phyloP scores from a whole-genome alignment of 2,113 vertebrate genomes.

The Tylochromis polylepis region DNA sequence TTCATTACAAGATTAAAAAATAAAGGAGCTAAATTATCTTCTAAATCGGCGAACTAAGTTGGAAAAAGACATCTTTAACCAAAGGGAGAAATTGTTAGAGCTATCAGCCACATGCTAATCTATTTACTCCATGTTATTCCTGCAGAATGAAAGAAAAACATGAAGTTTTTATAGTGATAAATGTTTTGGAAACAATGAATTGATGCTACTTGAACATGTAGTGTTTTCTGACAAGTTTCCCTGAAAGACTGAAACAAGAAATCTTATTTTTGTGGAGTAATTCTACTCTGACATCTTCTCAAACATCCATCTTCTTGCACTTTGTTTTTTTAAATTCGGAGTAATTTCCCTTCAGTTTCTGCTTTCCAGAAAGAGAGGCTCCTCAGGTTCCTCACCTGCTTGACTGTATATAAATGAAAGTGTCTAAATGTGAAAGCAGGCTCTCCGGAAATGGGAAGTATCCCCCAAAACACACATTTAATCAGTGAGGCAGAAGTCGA shows the following conservation, averaged over 20 bases:
- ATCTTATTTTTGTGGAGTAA: background rate
- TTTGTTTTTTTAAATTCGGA: background rate
- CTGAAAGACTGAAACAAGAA: background rate
- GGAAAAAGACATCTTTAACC: background rate
- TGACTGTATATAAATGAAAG: background rate
- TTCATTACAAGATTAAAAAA: background rate
- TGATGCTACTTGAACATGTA: background rate
- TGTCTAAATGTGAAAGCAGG: background rate
- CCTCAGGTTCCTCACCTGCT: background rate
- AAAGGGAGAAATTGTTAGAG: background rate
- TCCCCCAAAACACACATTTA: background rate
- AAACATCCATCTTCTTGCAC: background rate
- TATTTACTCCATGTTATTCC: background rate
- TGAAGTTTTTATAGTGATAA: background rate
- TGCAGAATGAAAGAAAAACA: background rate
- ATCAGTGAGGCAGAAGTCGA: conserved; percentile 2
- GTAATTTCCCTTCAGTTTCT: background rate
- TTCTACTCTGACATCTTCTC: background rate
- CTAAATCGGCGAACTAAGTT: background rate
- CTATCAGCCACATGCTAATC: background rate
- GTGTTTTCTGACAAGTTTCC: background rate
- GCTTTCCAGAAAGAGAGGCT: background rate
- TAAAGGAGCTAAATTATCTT: background rate
- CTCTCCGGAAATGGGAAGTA: background rate
- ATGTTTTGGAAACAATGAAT: background rate